A percentile compares a stretch with the other conserved stretches of the same genome.
phyloP scores from a whole-genome alignment of 2,888 invertebrate genomes.

The Gastrophysa polygoni region DNA sequence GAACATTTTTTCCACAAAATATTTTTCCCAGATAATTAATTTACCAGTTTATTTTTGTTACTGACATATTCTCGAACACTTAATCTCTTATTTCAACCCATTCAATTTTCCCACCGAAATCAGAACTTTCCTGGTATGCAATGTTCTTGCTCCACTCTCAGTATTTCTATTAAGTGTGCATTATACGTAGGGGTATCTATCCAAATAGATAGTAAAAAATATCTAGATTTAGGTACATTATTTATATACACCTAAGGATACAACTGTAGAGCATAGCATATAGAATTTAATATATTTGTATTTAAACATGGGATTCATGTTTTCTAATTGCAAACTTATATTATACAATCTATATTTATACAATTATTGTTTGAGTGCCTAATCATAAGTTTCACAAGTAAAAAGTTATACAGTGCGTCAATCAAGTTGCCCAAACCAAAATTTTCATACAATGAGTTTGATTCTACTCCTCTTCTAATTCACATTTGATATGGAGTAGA shows the following conservation, averaged over 20 bases:
- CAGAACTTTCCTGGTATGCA: slow-evolving; percentile 26
- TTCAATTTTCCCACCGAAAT: slow-evolving; percentile 14
- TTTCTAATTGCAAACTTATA: slow-evolving; percentile 47
- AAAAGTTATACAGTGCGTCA: slow-evolving; percentile 27
- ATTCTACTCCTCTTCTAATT: background rate
- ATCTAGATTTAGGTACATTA: slow-evolving; percentile 41
- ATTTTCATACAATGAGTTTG: background rate
- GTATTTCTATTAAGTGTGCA: slow-evolving; percentile 56
- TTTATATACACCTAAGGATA: slow-evolving; percentile 50
- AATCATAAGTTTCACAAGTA: slow-evolving; percentile 47
- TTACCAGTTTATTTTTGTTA: too few species aligned
- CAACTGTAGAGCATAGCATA: slow-evolving; percentile 36
- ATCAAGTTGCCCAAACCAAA: slow-evolving; percentile 1
- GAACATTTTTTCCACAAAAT: too few species aligned
- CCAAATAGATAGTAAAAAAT: slow-evolving; percentile 35
- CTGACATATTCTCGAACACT: too few species aligned
- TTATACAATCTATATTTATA: slow-evolving; percentile 51
- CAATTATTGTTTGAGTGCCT: slow-evolving; percentile 57
- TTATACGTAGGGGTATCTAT: slow-evolving; percentile 46
- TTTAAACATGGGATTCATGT: slow-evolving; percentile 48
- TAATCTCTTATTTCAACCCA: background rate
- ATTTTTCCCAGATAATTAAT: too few species aligned
- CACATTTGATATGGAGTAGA: background rate
- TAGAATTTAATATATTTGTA: slow-evolving; percentile 54
- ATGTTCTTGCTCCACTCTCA: slow-evolving; percentile 54